Conservation (phyloP, 2,797 vertebrate species). For the Spheniscus humboldti region DNA sequence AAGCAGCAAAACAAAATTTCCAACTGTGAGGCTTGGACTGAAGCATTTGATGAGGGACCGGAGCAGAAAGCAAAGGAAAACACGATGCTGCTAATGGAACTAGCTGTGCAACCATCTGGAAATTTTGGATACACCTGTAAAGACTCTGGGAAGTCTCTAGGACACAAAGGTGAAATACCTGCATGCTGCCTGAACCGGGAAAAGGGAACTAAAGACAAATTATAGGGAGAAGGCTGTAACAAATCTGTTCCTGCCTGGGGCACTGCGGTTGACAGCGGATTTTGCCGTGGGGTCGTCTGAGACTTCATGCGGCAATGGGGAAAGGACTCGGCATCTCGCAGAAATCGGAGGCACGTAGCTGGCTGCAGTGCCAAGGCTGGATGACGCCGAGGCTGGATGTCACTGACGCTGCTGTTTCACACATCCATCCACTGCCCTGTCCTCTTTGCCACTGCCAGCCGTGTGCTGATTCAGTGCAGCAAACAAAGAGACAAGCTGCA, state of each 20-base stretch:
- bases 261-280: neutral
- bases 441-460: neutral
- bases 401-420: neutral
- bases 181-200: accelerated
- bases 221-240: neutral
- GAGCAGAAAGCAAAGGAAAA: neutral
- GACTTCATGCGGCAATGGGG: accelerated
- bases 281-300: neutral
- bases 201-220: neutral
- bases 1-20: neutral
- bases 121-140: neutral
- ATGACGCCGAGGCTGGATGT: neutral
- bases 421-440: neutral
- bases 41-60: neutral
- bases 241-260: neutral
- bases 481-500: neutral
- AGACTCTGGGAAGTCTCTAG: neutral
- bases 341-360: accelerated
- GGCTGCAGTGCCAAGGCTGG: neutral
- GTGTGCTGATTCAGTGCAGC: accelerated
- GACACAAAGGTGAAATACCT: neutral
- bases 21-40: neutral
- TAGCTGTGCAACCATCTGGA: neutral
- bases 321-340: neutral
- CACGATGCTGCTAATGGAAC: neutral